phyloP scores from a whole-genome alignment of 1,140 invertebrate species.

The Caerostris extrusa region DNA sequence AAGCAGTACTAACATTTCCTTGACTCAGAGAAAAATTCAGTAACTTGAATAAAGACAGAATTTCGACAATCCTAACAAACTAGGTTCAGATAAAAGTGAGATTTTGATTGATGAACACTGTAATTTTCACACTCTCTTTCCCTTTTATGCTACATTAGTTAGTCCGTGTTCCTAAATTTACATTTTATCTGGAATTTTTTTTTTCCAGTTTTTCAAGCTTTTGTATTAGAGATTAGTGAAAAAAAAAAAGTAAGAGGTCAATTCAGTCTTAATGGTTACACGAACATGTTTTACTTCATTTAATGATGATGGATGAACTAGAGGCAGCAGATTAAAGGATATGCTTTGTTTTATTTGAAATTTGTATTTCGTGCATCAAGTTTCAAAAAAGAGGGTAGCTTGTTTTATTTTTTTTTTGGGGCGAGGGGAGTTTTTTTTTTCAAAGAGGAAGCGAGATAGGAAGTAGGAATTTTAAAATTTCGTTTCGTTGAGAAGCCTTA shows the following conservation, averaged over 20 bases:
- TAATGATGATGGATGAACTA: conserved; percentile 51
- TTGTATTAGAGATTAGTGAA: background rate
- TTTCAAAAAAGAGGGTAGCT: background rate
- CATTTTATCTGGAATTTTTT: background rate
- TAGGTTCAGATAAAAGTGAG: conserved; percentile 2
- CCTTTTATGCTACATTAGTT: conserved; percentile 7
- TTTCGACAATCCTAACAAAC: background rate
- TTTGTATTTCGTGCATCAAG: background rate
- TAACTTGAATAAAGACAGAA: conserved; percentile 9
- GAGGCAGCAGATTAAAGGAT: background rate
- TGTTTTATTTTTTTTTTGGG: too few relatives aligned
- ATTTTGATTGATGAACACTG: conserved; percentile 21
- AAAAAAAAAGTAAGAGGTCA: conserved; percentile 3
- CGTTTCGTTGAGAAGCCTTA: too few relatives aligned
- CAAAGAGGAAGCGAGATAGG: too few relatives aligned
- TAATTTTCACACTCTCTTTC: conserved; percentile 26
- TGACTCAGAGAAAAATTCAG: background rate
- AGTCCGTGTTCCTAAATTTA: background rate
- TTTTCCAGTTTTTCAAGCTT: background rate
- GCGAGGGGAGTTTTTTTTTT: too few relatives aligned
- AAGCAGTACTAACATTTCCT: background rate
- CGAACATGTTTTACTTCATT: conserved; percentile 28
- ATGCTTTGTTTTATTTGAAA: background rate
- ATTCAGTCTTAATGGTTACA: conserved; percentile 26
- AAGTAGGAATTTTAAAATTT: too few relatives aligned